Conservation (phyloP, 2,888 invertebrate genomes). For the Euplexia lucipara region DNA sequence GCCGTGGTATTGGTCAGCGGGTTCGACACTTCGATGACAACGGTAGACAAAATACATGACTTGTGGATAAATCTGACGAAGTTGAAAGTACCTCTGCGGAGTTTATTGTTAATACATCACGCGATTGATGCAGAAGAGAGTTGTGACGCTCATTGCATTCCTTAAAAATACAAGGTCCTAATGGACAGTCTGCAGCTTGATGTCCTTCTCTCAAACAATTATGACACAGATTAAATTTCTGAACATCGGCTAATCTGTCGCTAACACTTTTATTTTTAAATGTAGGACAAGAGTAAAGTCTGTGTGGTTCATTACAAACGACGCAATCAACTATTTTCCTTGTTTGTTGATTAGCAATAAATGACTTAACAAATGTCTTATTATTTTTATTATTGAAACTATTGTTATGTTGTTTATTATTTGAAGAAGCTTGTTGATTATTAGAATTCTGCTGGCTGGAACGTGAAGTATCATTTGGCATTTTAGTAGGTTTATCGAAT, state of each 20-base stretch:
- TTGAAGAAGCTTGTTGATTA: not conserved
- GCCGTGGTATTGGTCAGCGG: no score
- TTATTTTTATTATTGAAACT: not conserved
- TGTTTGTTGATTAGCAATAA: not conserved
- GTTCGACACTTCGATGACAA: no score
- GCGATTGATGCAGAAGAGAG: conserved; percentile 44
- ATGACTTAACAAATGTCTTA: not conserved
- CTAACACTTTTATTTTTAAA: conserved; percentile 53
- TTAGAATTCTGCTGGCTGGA: not conserved
- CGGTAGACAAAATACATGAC: no score
- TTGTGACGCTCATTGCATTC: conserved; percentile 36
- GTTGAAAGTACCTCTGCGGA: conserved; percentile 1
- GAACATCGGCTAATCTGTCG: conserved; percentile 37
- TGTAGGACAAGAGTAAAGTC: conserved; percentile 57
- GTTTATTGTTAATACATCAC: not conserved
- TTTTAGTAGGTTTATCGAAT: conserved; percentile 13
- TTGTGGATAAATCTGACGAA: no score
- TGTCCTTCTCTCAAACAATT: conserved; percentile 59
- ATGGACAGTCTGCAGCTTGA: conserved; percentile 39
- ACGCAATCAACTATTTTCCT: conserved; percentile 32
- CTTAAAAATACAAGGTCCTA: conserved; percentile 53
- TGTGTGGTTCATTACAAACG: conserved; percentile 54
- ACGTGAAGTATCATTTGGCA: not conserved
- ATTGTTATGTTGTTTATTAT: not conserved
- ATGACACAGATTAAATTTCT: conserved; percentile 50